These are phyloP conservation scores for Karalla daura DNA, from an alignment of 2,797 vertebrate genomes.

Conservation along the genomic window DNA sequence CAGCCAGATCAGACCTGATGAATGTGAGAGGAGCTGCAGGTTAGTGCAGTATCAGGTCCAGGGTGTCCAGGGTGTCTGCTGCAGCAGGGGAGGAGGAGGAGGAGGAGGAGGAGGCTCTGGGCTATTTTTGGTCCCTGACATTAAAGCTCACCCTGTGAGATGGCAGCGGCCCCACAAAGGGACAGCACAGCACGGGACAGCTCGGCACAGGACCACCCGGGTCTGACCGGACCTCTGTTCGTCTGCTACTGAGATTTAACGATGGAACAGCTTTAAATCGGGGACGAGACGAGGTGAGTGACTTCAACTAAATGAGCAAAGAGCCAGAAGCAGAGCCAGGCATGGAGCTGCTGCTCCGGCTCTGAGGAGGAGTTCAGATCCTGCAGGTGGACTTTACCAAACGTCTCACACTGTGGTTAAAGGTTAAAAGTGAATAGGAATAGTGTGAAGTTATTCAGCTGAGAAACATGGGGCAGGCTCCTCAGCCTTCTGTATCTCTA, in stretches of 20 bases:
- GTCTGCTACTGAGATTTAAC: background rate
- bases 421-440: no score
- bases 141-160: conserved; percentile 73
- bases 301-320: no score
- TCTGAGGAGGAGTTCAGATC: no score
- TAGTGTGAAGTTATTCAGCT: no score
- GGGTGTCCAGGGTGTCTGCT: conserved; percentile 31
- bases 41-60: no score
- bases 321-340: no score
- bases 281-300: conserved; percentile 64
- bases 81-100: no score
- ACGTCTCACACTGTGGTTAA: no score
- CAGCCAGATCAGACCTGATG: background rate
- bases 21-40: background rate
- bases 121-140: conserved; percentile 89
- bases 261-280: conserved; percentile 20
- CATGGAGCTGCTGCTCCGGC: no score
- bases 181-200: no score
- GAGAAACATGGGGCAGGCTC: background rate
- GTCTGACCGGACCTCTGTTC: conserved; percentile 15
- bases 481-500: background rate
- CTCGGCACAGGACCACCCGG: background rate
- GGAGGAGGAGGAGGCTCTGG: no score
- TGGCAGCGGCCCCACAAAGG: conserved; percentile 32
- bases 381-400: no score